A percentile compares a stretch with the other conserved stretches of the same genome.
These are phyloP conservation scores for Sitodiplosis mosellana DNA, from an alignment of 1,140 invertebrate species.

Conservation along the genomic window DNA sequence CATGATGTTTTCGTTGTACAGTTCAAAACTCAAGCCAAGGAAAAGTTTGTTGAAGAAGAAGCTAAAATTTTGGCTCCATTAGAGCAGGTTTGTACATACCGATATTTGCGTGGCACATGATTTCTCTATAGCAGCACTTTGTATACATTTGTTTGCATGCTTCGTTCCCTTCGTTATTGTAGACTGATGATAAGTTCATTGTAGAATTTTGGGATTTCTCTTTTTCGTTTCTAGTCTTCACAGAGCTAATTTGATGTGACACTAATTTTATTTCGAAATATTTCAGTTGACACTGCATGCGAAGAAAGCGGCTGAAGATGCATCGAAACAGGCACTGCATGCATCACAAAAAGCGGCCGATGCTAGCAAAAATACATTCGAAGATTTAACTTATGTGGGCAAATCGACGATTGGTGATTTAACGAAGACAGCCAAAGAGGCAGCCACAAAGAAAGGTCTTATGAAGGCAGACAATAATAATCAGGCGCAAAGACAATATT, in stretches of 20 bases:
- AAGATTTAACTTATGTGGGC: slow-evolving; percentile 71
- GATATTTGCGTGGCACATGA: no score
- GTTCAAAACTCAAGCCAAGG: slow-evolving; percentile 44
- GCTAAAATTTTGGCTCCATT: slow-evolving; percentile 50
- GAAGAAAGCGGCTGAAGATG: slow-evolving; percentile 74
- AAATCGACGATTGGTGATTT: slow-evolving; percentile 72
- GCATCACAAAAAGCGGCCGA: slow-evolving; percentile 72
- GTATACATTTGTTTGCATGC: no score
- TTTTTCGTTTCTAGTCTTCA: not conserved
- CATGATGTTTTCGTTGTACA: slow-evolving; percentile 16
- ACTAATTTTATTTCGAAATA: not conserved
- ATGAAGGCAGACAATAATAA: slow-evolving; percentile 33
- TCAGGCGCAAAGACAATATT: slow-evolving; percentile 8
- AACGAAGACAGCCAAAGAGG: slow-evolving; percentile 81
- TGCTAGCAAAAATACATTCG: slow-evolving; percentile 71
- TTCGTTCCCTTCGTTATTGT: no score
- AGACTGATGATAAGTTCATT: no score
- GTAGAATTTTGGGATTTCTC: no score
- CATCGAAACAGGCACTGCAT: slow-evolving; percentile 66
- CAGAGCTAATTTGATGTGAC: slow-evolving; percentile 1
- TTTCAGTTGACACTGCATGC: slow-evolving; percentile 63
- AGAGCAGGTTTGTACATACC: slow-evolving; percentile 41
- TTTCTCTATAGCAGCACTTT: no score
- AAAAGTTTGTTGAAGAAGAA: slow-evolving; percentile 46
- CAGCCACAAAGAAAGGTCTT: slow-evolving; percentile 64